Percentiles rank a stretch among this genome's conserved stretches.
Evolutionary conservation across 2,797 vertebrate species (phyloP).

Genomic region (Allochrocebus solatus): DNA sequence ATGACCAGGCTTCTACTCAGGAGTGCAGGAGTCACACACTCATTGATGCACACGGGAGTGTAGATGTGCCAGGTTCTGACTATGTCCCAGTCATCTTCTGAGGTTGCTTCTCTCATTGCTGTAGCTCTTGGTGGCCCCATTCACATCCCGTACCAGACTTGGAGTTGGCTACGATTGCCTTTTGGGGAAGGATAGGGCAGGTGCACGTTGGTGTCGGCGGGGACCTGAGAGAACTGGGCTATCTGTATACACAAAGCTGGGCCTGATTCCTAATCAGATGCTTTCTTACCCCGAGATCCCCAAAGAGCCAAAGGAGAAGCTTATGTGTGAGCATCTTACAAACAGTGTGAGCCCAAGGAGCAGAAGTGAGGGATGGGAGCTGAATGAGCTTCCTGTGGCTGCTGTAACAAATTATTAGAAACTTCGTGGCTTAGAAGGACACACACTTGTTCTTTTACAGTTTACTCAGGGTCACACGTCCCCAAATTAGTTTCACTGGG

Average conservation of each 20-base stretch:
- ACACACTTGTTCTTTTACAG: background rate
- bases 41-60: background rate
- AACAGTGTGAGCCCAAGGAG: background rate
- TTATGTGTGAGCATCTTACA: background rate
- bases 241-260: background rate
- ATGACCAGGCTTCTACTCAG: background rate
- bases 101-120: background rate
- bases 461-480: background rate
- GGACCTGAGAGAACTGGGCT: background rate
- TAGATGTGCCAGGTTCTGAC: background rate
- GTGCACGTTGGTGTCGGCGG: fast-evolving
- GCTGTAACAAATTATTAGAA: background rate
- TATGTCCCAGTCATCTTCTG: background rate
- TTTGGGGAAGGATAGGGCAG: background rate
- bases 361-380: background rate
- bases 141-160: background rate
- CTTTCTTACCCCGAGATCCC: background rate
- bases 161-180: background rate
- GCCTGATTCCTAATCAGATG: background rate
- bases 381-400: background rate
- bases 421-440: background rate
- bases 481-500: background rate
- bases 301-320: background rate
- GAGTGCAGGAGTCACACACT: background rate
- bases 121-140: background rate